These are phyloP conservation scores for Pedetes capensis DNA, from an alignment of 2,113 vertebrate genomes.

Conservation along the genomic window DNA sequence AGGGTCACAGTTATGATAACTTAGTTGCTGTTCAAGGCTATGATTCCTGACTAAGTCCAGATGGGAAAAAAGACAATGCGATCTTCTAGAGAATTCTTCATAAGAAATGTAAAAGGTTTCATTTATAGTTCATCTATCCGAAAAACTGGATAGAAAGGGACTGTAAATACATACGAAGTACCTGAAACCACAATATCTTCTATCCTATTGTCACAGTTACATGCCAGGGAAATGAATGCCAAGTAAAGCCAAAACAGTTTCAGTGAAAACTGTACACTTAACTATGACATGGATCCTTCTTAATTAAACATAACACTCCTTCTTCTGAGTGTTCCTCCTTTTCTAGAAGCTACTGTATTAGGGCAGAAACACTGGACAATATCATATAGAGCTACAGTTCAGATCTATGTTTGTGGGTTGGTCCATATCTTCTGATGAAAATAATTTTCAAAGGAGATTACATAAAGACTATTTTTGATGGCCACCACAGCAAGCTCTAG, in stretches of 20 bases:
- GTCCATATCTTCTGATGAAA: background rate
- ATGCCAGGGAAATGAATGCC: background rate
- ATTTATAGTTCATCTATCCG: background rate
- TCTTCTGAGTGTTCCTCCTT: too few species aligned
- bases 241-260: background rate
- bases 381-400: accelerated
- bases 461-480: background rate
- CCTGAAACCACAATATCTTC: background rate
- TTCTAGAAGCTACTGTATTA: background rate
- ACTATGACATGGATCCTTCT: background rate
- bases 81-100: background rate
- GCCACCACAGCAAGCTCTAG: background rate
- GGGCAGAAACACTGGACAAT: background rate
- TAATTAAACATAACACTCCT: background rate
- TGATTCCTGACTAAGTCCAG: background rate
- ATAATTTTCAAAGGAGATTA: background rate
- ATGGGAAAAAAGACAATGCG: background rate
- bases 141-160: background rate
- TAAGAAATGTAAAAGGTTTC: background rate
- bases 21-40: background rate
- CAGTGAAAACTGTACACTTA: background rate
- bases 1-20: background rate
- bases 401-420: background rate
- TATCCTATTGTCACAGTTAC: background rate
- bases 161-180: background rate